phyloP scores from a whole-genome alignment of 2,113 vertebrate species.

The Amazona vittata region DNA sequence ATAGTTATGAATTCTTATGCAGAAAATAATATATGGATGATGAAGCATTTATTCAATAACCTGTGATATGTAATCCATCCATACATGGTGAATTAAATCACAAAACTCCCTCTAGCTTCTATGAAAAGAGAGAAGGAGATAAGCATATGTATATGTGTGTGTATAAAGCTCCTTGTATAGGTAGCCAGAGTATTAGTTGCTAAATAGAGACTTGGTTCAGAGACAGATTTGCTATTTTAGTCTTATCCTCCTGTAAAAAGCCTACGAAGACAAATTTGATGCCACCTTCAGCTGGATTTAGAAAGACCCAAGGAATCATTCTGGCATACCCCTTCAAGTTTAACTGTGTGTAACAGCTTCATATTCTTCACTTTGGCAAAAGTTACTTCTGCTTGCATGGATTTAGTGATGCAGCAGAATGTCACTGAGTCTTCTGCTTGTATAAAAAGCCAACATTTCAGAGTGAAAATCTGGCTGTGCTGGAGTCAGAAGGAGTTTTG shows the following conservation, averaged over 20 bases:
- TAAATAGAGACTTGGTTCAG: neutral
- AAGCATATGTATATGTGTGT: neutral
- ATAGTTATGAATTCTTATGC: neutral
- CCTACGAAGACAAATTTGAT: slow-evolving; percentile 9
- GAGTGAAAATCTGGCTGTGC: neutral
- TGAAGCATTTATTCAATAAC: neutral
- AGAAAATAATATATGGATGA: neutral
- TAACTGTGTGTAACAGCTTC: slow-evolving; percentile 32
- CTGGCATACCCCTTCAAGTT: slow-evolving; percentile 21
- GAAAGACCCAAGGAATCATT: slow-evolving; percentile 5
- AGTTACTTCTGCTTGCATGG: slow-evolving; percentile 11
- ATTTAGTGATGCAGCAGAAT: slow-evolving; percentile 52
- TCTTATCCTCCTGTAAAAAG: neutral
- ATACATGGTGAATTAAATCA: neutral
- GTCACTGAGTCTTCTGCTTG: neutral
- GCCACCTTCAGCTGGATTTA: slow-evolving; percentile 38
- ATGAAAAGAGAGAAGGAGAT: neutral
- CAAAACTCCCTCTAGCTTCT: neutral
- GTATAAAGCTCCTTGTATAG: neutral
- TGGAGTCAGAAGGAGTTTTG: neutral
- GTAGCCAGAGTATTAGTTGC: neutral
- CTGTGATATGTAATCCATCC: neutral
- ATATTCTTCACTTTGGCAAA: slow-evolving; percentile 44
- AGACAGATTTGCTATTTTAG: neutral
- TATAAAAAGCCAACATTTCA: neutral